phyloP scores from a whole-genome alignment of 2,113 vertebrate genomes.

The Suncus etruscus region DNA sequence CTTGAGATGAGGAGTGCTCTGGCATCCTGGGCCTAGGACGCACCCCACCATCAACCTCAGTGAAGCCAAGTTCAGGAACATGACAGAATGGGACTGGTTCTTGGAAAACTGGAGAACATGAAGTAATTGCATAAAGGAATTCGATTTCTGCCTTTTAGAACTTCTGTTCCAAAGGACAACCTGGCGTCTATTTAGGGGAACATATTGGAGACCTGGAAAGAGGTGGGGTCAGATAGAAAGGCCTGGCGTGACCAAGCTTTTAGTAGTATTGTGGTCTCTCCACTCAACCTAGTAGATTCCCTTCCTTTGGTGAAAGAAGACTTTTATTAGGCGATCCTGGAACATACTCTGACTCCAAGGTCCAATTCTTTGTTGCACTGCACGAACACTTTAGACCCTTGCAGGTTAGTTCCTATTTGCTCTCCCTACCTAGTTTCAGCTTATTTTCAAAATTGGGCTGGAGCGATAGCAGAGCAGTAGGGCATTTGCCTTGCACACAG shows the following conservation, averaged over 20 bases:
- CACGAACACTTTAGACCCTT: background rate
- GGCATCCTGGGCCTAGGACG: background rate
- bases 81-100: slow-evolving; percentile 34
- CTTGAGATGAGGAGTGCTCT: background rate
- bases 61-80: background rate
- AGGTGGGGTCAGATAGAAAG: background rate
- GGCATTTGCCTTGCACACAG: too few species aligned
- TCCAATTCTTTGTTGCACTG: background rate
- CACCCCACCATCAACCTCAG: background rate
- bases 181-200: background rate
- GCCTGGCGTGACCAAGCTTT: slow-evolving; percentile 35
- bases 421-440: background rate
- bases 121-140: background rate
- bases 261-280: slow-evolving; percentile 10
- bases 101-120: background rate
- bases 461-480: too few species aligned
- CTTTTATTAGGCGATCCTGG: background rate
- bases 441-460: slow-evolving; percentile 9
- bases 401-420: background rate
- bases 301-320: slow-evolving; percentile 17
- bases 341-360: background rate
- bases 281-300: background rate
- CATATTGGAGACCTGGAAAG: background rate
- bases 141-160: background rate
- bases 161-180: background rate